Conservation (phyloP, 2,888 invertebrate genomes). For the Notodonta ziczac region DNA sequence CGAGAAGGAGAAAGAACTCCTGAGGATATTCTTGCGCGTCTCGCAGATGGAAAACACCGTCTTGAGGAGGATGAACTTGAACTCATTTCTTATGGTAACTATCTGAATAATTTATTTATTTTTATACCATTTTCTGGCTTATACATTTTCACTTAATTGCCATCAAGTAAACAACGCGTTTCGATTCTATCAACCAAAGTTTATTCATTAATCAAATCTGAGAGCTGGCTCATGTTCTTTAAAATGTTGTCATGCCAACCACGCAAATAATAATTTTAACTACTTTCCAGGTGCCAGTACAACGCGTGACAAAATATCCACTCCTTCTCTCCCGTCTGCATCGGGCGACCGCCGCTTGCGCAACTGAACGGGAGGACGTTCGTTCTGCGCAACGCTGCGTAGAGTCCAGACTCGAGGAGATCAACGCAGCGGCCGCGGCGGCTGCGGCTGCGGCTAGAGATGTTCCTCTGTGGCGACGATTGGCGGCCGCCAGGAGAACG, state of each 20-base stretch:
- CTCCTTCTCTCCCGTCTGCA: conserved; percentile 94
- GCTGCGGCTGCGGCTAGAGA: conserved; percentile 95
- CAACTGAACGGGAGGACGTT: conserved; percentile 92
- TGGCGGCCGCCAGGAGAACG: conserved; percentile 90
- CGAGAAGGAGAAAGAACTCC: conserved; percentile 97
- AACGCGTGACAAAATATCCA: conserved; percentile 98
- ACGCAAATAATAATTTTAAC: not conserved
- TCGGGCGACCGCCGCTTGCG: conserved; percentile 94
- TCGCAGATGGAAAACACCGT: conserved; percentile 98
- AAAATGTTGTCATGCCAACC: not conserved
- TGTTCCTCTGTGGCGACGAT: conserved; percentile 94
- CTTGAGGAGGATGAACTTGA: conserved; percentile 96
- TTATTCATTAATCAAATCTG: too few relatives aligned
- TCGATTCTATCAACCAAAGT: too few relatives aligned
- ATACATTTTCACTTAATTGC: too few relatives aligned
- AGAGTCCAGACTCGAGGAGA: conserved; percentile 96
- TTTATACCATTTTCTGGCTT: too few relatives aligned
- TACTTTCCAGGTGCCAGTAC: conserved; percentile 92
- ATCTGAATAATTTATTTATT: not conserved
- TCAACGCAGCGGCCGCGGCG: conserved; percentile 96
- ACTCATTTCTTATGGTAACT: conserved; percentile 97
- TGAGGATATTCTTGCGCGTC: conserved; percentile 96
- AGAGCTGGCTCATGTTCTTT: too few relatives aligned
- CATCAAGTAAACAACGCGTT: too few relatives aligned
- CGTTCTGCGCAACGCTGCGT: conserved; percentile 96